Evolutionary conservation across 2,888 invertebrate genomes (phyloP), one percentile per base, ranked within the genome.

Genomic region (Coenonympha glycerion): DNA sequence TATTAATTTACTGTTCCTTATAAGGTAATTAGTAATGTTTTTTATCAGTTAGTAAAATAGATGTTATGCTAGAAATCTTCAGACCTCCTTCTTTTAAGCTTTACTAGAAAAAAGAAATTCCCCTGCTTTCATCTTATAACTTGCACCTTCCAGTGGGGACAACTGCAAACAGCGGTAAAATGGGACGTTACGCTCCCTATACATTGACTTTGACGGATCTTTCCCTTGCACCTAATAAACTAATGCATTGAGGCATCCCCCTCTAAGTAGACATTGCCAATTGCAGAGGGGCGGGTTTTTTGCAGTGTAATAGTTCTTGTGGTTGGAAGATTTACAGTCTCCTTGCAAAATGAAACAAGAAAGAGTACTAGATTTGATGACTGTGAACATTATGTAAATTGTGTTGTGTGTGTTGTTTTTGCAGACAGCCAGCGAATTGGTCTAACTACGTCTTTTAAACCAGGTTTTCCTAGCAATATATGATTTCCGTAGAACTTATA

Each of bases 171-270:
- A 79, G 79, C 73, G 76, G 81, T 76, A 80, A 80, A 84, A 78
- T 76, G 74, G 76, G 69, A 73, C 70, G 75, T 70, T 74, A 71
- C 73, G 68, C 69, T 73, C 76, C 68, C 64, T 58, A 51, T 63
- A 65, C 69, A 68, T 64, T 70, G 79, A 78, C 82, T 75, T 75
- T 84, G 86, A 85, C 77, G 71, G 77, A 85, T 85, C 78, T 72
- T 76, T 64, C 65, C 70, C 70, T 69, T 73, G 75, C 76, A 82
- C 83, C 82, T 79, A 82, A 84, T 86, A 85, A 85, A 82, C 76
- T 84, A 83, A 84, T 84, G 83, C 66, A 63, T 62, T 61, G 64
- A 58, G 63, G 60, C 58, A 53, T 57, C 59, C 55, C 55, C 69
- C 69, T 60, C 62, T 64, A 49, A 59, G 60, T 60, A 61, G 59